Evolutionary conservation across 2,797 vertebrate genomes (phyloP).

Genomic region (Megaceryle alcyon): DNA sequence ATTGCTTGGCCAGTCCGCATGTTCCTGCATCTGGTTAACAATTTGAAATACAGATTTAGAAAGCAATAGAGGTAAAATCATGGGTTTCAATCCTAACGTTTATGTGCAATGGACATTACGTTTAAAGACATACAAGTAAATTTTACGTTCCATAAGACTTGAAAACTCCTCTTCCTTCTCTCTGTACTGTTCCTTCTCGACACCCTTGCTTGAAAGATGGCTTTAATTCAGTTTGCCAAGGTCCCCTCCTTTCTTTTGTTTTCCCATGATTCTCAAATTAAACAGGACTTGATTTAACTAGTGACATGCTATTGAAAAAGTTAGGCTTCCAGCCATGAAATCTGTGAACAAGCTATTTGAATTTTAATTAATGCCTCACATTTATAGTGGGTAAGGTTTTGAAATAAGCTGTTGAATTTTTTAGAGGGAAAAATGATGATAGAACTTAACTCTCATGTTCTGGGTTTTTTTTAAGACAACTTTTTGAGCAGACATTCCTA

Average conservation of each 20-base stretch:
- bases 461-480: not conserved
- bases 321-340: constrained; percentile 25
- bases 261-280: not conserved
- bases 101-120: not conserved
- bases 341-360: constrained; percentile 5
- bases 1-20: not conserved
- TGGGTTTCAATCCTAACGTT: not conserved
- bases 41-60: not conserved
- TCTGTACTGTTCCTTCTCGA: not conserved
- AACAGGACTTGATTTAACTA: constrained; percentile 30
- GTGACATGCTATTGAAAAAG: constrained; percentile 2
- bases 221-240: not conserved
- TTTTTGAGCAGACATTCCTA: not conserved
- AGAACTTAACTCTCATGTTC: not conserved
- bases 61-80: not conserved
- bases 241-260: not conserved
- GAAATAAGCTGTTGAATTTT: not conserved
- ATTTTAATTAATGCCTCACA: constrained; percentile 24
- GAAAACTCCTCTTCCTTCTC: not conserved
- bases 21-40: not conserved
- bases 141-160: not conserved
- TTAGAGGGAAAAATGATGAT: not conserved
- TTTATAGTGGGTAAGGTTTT: not conserved
- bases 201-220: not conserved
- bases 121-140: not conserved